Evolutionary conservation across 2,113 vertebrate species (phyloP).

Genomic region (Malurus elegans): DNA sequence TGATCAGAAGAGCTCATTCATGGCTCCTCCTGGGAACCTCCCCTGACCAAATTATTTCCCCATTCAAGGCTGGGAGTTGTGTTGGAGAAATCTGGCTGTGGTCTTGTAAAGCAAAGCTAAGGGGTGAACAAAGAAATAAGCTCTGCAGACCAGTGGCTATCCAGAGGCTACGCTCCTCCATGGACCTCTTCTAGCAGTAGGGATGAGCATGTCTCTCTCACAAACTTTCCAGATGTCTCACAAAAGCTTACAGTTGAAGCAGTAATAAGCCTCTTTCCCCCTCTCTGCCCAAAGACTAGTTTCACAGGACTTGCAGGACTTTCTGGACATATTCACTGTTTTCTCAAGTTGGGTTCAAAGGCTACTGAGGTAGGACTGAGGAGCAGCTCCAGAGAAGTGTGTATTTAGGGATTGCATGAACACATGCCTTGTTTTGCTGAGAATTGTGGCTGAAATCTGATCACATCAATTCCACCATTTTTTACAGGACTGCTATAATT

Average conservation of each 20-base stretch:
- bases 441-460: background rate
- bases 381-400: background rate
- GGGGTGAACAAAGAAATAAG: background rate
- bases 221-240: background rate
- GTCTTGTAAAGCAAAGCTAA: background rate
- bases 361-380: background rate
- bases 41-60: background rate
- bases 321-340: background rate
- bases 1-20: background rate
- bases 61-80: background rate
- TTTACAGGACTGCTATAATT: background rate
- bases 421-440: background rate
- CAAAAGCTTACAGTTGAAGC: background rate
- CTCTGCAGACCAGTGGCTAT: background rate
- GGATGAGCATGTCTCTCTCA: background rate
- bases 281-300: background rate
- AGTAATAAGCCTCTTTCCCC: background rate
- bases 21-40: background rate
- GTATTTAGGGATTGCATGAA: background rate
- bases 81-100: background rate
- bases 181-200: background rate
- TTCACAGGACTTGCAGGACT: background rate
- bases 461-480: background rate
- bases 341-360: background rate
- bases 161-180: background rate